Conservation (phyloP, 1,140 invertebrate species). For the Aphelinus certus region DNA sequence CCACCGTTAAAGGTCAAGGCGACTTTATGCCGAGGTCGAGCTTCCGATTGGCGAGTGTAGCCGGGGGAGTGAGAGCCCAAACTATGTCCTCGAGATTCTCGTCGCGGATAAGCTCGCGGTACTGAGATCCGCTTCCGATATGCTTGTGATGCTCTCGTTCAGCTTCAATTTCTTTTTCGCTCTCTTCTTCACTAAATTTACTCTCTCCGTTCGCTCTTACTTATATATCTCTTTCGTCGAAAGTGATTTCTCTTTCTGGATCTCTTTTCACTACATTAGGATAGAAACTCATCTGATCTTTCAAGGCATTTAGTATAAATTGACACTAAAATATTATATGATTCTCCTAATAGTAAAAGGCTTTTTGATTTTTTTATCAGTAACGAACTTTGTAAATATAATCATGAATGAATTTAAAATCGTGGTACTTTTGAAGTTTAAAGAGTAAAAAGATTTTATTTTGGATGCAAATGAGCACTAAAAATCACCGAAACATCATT, state of each 20-base stretch:
- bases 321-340: too few relatives aligned
- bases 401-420: too few relatives aligned
- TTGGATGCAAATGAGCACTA: too few relatives aligned
- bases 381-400: too few relatives aligned
- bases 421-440: too few relatives aligned
- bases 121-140: slow-evolving; percentile 26
- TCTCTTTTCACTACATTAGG: not conserved
- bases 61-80: slow-evolving; percentile 22
- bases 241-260: not conserved
- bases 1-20: slow-evolving; percentile 7
- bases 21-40: slow-evolving; percentile 4
- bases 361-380: too few relatives aligned
- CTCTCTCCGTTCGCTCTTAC: slow-evolving; percentile 1
- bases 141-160: not conserved
- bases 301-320: too few relatives aligned
- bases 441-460: too few relatives aligned
- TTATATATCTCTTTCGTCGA: not conserved
- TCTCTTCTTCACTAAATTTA: not conserved
- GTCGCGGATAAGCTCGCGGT: slow-evolving; percentile 13
- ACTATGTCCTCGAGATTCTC: slow-evolving; percentile 19
- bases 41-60: not conserved
- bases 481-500: too few relatives aligned
- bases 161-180: slow-evolving; percentile 36
- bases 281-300: too few relatives aligned
- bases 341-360: too few relatives aligned